These are phyloP conservation scores for Chelonoidis abingdonii DNA, from an alignment of 2,113 vertebrate genomes.

Conservation along the genomic window DNA sequence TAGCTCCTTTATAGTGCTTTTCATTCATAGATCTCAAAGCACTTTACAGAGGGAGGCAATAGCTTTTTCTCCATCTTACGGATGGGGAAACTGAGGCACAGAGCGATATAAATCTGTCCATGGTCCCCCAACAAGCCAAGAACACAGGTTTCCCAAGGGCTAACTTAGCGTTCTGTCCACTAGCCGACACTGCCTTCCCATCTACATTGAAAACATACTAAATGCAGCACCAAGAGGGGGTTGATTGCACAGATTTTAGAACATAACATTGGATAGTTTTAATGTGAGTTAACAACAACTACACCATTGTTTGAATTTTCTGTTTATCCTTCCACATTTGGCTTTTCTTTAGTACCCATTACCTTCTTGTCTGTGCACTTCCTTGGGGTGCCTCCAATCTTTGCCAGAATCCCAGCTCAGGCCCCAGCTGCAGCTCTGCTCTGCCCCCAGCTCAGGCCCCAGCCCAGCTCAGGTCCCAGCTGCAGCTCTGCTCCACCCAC, in stretches of 20 bases:
- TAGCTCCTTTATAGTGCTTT: background rate
- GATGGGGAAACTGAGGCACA: background rate
- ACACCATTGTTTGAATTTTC: background rate
- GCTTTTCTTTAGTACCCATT: background rate
- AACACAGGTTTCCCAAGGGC: background rate
- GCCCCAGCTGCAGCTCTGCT: no score
- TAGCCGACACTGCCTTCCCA: background rate
- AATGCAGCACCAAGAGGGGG: background rate
- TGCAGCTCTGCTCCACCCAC: no score
- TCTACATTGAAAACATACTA: background rate
- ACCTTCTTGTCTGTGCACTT: background rate
- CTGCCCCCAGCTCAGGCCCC: accelerated
- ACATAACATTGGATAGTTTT: background rate
- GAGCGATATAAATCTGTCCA: background rate
- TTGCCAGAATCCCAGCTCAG: background rate
- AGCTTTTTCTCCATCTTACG: background rate
- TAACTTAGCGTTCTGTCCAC: background rate
- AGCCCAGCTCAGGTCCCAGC: no score
- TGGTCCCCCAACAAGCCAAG: background rate
- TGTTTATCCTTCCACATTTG: background rate
- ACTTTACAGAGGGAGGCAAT: background rate
- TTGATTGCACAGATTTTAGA: background rate
- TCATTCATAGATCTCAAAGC: background rate
- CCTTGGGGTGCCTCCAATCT: background rate
- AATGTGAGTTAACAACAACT: background rate